These are phyloP conservation scores for Minunthozetes semirufus DNA, from an alignment of 2,888 invertebrate species.

Conservation along the genomic window DNA sequence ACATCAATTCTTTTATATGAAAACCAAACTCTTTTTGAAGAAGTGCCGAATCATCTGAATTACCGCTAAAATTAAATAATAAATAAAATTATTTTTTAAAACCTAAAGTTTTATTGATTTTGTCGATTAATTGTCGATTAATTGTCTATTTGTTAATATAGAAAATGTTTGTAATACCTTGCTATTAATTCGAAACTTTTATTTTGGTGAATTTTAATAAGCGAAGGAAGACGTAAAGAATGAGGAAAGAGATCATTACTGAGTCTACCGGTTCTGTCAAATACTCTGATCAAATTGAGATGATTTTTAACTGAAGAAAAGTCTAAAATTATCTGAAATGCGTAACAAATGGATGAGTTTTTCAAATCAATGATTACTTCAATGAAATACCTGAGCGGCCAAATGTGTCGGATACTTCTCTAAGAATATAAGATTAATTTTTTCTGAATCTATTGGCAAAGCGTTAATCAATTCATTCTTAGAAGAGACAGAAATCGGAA, in stretches of 20 bases:
- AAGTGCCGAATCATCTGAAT: background rate
- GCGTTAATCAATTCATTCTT: slow-evolving; percentile 8
- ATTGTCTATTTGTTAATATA: too few relatives aligned
- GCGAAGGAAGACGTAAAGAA: slow-evolving; percentile 10
- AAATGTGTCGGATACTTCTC: slow-evolving; percentile 20
- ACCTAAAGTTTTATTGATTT: too few relatives aligned
- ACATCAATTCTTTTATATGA: background rate
- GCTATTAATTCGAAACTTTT: background rate
- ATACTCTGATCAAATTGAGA: slow-evolving; percentile 1
- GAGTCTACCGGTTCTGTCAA: slow-evolving; percentile 1
- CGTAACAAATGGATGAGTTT: background rate
- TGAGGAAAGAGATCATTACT: background rate
- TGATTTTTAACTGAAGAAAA: background rate
- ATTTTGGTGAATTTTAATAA: background rate
- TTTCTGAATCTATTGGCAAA: background rate
- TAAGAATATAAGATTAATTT: slow-evolving; percentile 22
- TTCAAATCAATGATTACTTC: background rate
- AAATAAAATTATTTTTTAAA: background rate
- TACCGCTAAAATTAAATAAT: background rate
- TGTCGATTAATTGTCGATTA: too few relatives aligned
- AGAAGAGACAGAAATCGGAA: background rate
- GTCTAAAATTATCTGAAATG: slow-evolving; percentile 8
- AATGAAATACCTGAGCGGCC: slow-evolving; percentile 25
- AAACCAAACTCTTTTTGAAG: slow-evolving; percentile 4
- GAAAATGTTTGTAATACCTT: background rate